Base-by-base conservation (phyloP, 2,113 vertebrate species). In the Sinocyclocheilus anshuiensis region DNA sequence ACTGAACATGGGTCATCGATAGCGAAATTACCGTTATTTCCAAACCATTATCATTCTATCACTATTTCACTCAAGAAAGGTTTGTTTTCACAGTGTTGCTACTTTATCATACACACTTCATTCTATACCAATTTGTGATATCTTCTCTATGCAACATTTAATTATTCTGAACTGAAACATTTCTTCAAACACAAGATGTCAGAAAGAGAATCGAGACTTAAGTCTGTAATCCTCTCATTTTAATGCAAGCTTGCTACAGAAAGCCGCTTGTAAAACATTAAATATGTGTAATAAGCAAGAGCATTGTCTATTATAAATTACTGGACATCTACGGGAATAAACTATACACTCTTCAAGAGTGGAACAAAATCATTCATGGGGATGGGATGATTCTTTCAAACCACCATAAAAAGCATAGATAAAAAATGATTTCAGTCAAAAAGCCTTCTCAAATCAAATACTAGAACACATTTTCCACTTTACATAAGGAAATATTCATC, bases 331-430 rank as follows among this genome's bases (percentile, higher is more conserved):
- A 36, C 53, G 2, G 33, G 5, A 77, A 33, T 26, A 53, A 67
- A 67, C 39, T 1, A 24, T n/a, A 42, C 65, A 72, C 12, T 45
- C 39, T 42, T 75, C 8, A n/a, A 75, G 20, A 75, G 72, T 24
- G 39, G 22, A 75, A 75, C 39, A 75, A 75, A 6, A 7, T 74
- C 9, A 75, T 7, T 39, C 8, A 39, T 7, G 42, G 63, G 24
- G 10, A 57, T 99, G 90, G 3, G 18, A 65, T 65, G n/a, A 26
- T 26, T 65, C 63, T 26, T 75, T 48, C 6, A 81, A 59, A 24
- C 18, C 33, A 78, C 29, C 15, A 12, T 13, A 6, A 78, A 77
- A 78, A 57, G 16, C 18, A 20, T 20, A 57, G 13, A 26, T 9
- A 53, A 77, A 53, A 80, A 50, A 50, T 16, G 50, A 53, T 8